phyloP scores from a whole-genome alignment of 2,888 invertebrate genomes.

The Athalia rosae region DNA sequence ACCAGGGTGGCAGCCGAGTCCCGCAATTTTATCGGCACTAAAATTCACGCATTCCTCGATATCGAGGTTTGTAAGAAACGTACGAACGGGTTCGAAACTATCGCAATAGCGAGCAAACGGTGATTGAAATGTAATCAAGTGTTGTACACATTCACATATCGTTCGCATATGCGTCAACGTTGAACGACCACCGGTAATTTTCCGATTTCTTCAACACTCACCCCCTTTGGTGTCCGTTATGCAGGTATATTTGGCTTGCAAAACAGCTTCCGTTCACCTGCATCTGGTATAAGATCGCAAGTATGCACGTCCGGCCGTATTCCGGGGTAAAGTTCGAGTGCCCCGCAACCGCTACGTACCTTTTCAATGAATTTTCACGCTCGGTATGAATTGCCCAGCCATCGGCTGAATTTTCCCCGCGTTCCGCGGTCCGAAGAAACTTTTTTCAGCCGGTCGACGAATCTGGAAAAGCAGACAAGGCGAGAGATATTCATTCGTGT shows the following conservation, averaged over 20 bases:
- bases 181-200: too few relatives aligned
- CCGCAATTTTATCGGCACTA: conserved; percentile 15
- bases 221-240: neutral
- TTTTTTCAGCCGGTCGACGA: too few relatives aligned
- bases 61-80: neutral
- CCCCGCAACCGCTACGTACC: neutral
- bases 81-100: neutral
- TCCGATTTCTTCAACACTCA: conserved; percentile 7
- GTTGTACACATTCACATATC: too few relatives aligned
- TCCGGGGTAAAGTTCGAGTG: neutral
- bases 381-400: neutral
- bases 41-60: neutral
- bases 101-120: too few relatives aligned
- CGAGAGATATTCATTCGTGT: too few relatives aligned
- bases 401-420: neutral
- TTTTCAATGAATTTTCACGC: conserved; percentile 30
- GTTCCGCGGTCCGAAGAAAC: neutral
- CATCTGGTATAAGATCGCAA: too few relatives aligned
- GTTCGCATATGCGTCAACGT: too few relatives aligned
- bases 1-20: conserved; percentile 13
- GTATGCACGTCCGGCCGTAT: neutral
- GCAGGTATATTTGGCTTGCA: conserved; percentile 22
- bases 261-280: conserved; percentile 10
- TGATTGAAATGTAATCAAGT: too few relatives aligned
- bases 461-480: too few relatives aligned